Evolutionary conservation across 2,888 invertebrate species (phyloP), one percentile per base, ranked within the genome.

Genomic region (Gandaritis pyraliata): DNA sequence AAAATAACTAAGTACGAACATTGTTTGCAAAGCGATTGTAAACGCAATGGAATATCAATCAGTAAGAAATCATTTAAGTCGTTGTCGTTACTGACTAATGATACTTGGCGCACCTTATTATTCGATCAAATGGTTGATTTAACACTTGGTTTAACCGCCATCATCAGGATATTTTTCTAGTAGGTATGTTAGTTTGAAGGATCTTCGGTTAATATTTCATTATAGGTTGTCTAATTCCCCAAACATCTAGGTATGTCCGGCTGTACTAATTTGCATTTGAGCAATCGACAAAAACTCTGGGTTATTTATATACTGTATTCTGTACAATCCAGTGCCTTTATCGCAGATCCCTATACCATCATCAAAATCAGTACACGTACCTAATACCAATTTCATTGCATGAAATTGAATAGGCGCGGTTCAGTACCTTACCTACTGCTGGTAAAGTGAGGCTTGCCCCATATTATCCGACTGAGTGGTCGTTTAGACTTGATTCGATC

Each of bases 401-500:
- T 54, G 39, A 43, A 55, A 55, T 55, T 48, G 43, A 58, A 58
- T 58, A 58, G 47, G 54, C 55, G 33, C 51, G 10, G 18, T 58
- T 29, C 33, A 33, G 33, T 33, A 33, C 29, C 2, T 29, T 29
- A 29, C 29, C 29, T 29, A 33, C 43, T 38, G 43, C 43, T 50
- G 50, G 30, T 56, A 48, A 46, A 56, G 29, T 49, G 12, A 47
- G 46, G 43, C 55, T 16, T 50, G 53, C 60, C 54, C 69, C 54
- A 64, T 64, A 54, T 57, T 63, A 65, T 55, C 46, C 57, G 60
- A 68, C 62, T 64, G 64, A 63, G 45, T 52, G 59, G 53, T 58
- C 57, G 61, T 58, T 69, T 77, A 77, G 74, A 81, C 77, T 77
- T 81, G 81, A 84, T 86, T 77, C 71, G 74, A 78, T 78, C 81